Conservation (phyloP, 2,113 vertebrate genomes). For the Chaenogobius annularis region DNA sequence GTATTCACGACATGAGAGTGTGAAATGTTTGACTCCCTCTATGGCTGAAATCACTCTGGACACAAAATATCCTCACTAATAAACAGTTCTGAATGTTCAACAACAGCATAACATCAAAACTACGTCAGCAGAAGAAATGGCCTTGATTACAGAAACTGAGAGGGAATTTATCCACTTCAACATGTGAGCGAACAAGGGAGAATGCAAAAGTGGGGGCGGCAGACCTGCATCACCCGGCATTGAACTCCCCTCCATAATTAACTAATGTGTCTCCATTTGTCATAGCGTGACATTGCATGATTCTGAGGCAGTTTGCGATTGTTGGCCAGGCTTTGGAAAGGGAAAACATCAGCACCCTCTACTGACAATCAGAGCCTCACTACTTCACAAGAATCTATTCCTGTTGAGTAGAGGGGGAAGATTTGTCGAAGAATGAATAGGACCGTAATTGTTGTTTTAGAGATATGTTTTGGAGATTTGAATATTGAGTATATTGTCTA, state of each 20-base stretch:
- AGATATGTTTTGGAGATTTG: no score
- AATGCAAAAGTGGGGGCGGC: slow-evolving; percentile 55
- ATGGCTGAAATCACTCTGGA: slow-evolving; percentile 48
- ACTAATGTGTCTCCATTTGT: slow-evolving; percentile 83
- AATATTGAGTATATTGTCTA: no score
- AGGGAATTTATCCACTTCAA: slow-evolving; percentile 59
- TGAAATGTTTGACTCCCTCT: slow-evolving; percentile 19
- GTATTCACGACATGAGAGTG: slow-evolving; percentile 47
- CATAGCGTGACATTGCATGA: slow-evolving; percentile 82
- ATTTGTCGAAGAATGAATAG: no score
- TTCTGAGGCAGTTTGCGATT: slow-evolving; percentile 83
- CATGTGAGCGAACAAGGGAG: slow-evolving; percentile 56
- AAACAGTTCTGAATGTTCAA: slow-evolving; percentile 56
- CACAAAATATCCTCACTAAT: slow-evolving; percentile 54
- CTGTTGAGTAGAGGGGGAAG: no score
- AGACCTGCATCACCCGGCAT: slow-evolving; percentile 73
- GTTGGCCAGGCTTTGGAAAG: slow-evolving; percentile 71
- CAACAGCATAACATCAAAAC: slow-evolving; percentile 54
- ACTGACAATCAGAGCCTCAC: slow-evolving; percentile 70
- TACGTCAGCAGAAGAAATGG: slow-evolving; percentile 48
- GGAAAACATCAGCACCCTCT: slow-evolving; percentile 89
- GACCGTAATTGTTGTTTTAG: no score
- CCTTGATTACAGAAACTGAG: slow-evolving; percentile 70
- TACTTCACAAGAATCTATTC: slow-evolving; percentile 19
- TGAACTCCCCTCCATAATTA: slow-evolving; percentile 85